Conservation (phyloP, 2,113 vertebrate genomes). For the Bos indicus region DNA sequence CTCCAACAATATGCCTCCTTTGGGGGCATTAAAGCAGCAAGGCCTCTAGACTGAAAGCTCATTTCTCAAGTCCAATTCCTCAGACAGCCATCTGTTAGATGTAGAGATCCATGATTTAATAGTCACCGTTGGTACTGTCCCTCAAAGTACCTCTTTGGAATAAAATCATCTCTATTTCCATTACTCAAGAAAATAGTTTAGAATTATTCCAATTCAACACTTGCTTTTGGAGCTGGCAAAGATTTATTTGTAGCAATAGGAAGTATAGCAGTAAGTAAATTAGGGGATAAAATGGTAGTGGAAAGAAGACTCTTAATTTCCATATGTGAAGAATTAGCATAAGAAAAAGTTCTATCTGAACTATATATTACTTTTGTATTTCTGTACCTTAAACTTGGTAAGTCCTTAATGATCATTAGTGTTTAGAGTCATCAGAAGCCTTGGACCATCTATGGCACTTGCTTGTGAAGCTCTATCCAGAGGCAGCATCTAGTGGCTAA, state of each 20-base stretch:
- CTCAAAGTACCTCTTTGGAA: background rate
- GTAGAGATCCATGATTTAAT: background rate
- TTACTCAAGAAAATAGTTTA: background rate
- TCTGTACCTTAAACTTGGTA: background rate
- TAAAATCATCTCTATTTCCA: background rate
- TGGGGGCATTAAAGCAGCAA: background rate
- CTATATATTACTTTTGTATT: background rate
- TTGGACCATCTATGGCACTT: background rate
- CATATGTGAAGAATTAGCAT: background rate
- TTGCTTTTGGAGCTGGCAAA: background rate
- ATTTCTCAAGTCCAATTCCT: background rate
- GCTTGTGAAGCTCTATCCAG: background rate
- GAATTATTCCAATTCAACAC: background rate
- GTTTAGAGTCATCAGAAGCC: background rate
- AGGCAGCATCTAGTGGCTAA: background rate
- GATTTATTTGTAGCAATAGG: background rate
- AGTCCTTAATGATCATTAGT: background rate
- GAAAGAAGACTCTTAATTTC: background rate
- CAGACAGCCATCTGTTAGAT: background rate
- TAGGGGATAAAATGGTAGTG: background rate
- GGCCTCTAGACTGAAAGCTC: background rate
- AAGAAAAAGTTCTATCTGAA: background rate
- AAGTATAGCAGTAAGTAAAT: background rate
- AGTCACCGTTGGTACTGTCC: background rate
- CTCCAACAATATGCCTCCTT: background rate